Evolutionary conservation across 2,888 invertebrate species (phyloP), one percentile per base, ranked within the genome.

Genomic region (Erpobdella octoculata): DNA sequence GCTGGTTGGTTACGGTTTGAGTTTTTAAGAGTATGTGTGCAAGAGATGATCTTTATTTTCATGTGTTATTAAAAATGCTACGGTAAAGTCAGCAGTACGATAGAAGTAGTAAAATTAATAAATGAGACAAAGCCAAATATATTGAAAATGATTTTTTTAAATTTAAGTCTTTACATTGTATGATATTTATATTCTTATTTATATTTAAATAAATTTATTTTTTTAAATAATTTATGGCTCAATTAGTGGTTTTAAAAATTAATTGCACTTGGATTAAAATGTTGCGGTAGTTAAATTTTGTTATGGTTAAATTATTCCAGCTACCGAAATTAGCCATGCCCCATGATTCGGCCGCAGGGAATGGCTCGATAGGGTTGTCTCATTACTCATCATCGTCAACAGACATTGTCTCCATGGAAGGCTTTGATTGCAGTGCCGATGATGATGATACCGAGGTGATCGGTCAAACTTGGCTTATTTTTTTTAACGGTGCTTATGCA

Each of bases 321-420:
- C 28, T 53, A 28, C 9, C 21, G 21, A n/a, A 53, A 15, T 53
- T 53, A n/a, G 5, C 53, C n/a, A 53, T 53, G 53, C 53, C 53
- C 21, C 1, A 0, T 5, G 53, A 53, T 8, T 28, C 12, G 8
- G 28, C 21, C 8, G 21, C 28, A 1, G 53, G 53, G n/a, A 21
- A 21, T 12, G 8, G 8, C 18, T 18, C 53, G 9, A n/a, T 28
- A 6, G 18, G 18, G 9, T n/a, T n/a, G n/a, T n/a, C n/a, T n/a
- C n/a, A n/a, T n/a, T 25, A n/a, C 53, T 28, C 28, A 31, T 9
- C 33, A 1, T n/a, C 2, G 1, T n/a, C 62, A n/a, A n/a, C 62
- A 9, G 35, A 62, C 15, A 62, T 62, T 31, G 4, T 62, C n/a
- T 62, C 62, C 31, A 62, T 62, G 62, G 62, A 62, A 31, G 62